Percentiles rank a stretch among this genome's conserved stretches.
phyloP scores from a whole-genome alignment of 2,797 vertebrate species.

The Selene dorsalis region DNA sequence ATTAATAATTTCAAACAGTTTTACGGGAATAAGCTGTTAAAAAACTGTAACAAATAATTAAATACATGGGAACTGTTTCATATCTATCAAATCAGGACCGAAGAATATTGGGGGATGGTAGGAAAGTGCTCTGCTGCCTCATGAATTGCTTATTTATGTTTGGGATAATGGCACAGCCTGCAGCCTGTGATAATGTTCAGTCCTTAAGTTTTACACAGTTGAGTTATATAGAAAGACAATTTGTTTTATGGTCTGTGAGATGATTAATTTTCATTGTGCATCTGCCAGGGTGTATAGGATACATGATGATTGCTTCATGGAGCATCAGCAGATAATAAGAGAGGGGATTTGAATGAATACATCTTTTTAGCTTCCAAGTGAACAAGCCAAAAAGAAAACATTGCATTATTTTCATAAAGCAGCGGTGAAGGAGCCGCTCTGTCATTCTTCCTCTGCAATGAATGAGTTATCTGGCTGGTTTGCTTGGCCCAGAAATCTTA shows the following conservation, averaged over 20 bases:
- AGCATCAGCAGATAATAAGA: slow-evolving; percentile 25
- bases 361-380: background rate
- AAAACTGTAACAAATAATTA: background rate
- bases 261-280: slow-evolving; percentile 12
- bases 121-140: slow-evolving; percentile 8
- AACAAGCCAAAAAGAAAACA: slow-evolving; percentile 15
- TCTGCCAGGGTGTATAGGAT: background rate
- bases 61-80: background rate
- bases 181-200: slow-evolving; percentile 40
- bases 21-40: background rate
- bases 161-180: slow-evolving; percentile 27
- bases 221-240: slow-evolving; percentile 2
- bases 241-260: slow-evolving; percentile 11
- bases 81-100: no score
- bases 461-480: slow-evolving; percentile 51
- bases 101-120: background rate
- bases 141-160: slow-evolving; percentile 35
- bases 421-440: slow-evolving; percentile 25
- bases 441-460: slow-evolving; percentile 25
- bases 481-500: slow-evolving; percentile 40
- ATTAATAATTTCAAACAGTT: background rate
- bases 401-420: slow-evolving; percentile 15
- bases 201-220: background rate
- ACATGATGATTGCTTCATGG: background rate
- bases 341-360: slow-evolving; percentile 1